phyloP scores from a whole-genome alignment of 2,888 invertebrate species.

The Apamea epomidion region DNA sequence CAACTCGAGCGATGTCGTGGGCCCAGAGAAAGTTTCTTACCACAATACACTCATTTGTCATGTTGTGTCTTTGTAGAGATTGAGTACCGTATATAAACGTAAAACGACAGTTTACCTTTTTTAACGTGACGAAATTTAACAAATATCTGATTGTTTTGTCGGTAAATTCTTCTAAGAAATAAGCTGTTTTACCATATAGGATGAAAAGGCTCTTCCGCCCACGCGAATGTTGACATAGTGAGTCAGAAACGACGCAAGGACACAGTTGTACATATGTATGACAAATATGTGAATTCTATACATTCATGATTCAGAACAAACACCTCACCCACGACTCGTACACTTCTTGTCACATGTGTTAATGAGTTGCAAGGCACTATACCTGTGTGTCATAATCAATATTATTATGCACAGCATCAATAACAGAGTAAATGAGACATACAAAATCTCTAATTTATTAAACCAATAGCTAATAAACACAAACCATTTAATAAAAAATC shows the following conservation, averaged over 20 bases:
- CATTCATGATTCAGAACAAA: constrained; percentile 70
- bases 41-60: constrained; percentile 66
- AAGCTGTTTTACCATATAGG: constrained; percentile 76
- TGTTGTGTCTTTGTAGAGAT: constrained; percentile 44
- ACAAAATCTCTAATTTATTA: background rate
- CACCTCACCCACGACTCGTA: constrained; percentile 77
- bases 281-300: constrained; percentile 83
- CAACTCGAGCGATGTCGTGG: constrained; percentile 66
- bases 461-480: background rate
- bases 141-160: constrained; percentile 18
- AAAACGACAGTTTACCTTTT: constrained; percentile 13
- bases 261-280: constrained; percentile 72
- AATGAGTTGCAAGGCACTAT: constrained; percentile 64
- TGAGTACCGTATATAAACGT: constrained; percentile 28
- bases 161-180: constrained; percentile 59
- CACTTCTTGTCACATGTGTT: constrained; percentile 50
- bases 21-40: constrained; percentile 79
- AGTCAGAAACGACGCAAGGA: constrained; percentile 88
- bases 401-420: constrained; percentile 18
- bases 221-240: constrained; percentile 86
- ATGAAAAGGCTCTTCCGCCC: constrained; percentile 84
- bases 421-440: background rate
- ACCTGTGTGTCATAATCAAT: constrained; percentile 14
- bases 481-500: background rate
- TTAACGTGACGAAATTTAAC: constrained; percentile 4